Base-by-base conservation (phyloP, 1,140 invertebrate genomes). In the Caligus rogercresseyi region DNA sequence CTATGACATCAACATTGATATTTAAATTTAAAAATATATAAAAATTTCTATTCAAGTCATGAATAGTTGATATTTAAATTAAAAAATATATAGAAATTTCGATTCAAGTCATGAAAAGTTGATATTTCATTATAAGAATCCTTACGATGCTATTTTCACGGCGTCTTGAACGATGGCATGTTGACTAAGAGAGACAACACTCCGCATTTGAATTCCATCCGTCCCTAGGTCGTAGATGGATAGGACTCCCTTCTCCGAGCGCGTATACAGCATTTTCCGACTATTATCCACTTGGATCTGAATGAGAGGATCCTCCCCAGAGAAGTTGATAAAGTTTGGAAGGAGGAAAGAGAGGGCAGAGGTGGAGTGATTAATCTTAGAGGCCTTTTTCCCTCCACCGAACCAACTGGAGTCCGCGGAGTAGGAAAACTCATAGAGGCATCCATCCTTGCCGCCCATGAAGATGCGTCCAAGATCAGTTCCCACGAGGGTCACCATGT, bases 381-480 rank as follows among this genome's bases (percentile, higher is more conserved):
- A 84, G 73, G 90, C 96, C 65, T 91, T 85, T 75, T 90, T 87
- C 18, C 89, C 87, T 11, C 31, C 31, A 43, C 31, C 31, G 73
- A 95, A 94, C 92, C 93, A 98, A 57, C 78, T 76, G 66, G 79
- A 83, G 82, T 77, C 73, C 20, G 77, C 74, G 74, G 79, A 66
- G 77, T 98, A 99, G 68, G 80, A 80, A 67, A 98, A 83, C 81
- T 99, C 95, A 79, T 89, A 97, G 1, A 99, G 73, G 68, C 83
- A 87, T 14, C 94, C 92, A 78, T 98, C 91, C 74, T 84, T 87
- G 43, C 87, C 90, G 21, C 92, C 92, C 69, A 97, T 80, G 73
- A 98, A 98, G 68, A 98, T 88, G 67, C 95, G 78, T 0, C 94
- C 94, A 71, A 79, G 81, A 21, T 77, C 77, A 1, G 87, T 87